Conservation (phyloP, 2,888 invertebrate species). For the Elysia crispata region DNA sequence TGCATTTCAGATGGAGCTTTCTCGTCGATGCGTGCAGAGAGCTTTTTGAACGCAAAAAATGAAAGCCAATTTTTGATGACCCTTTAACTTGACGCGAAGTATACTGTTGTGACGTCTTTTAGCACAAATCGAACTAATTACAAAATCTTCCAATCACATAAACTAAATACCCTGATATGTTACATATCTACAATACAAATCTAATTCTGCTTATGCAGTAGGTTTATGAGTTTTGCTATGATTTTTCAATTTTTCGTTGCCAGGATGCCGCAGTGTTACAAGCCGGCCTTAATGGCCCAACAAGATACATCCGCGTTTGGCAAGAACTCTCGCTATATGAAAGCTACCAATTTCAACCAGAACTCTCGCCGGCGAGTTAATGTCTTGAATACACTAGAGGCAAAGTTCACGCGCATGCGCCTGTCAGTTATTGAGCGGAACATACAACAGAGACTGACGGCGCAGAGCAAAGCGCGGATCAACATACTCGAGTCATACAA, state of each 20-base stretch:
- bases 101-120: too few relatives aligned
- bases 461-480: constrained; percentile 13
- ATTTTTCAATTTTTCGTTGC: neutral
- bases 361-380: constrained; percentile 38
- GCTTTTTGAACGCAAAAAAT: too few relatives aligned
- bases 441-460: neutral
- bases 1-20: too few relatives aligned
- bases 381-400: constrained; percentile 44
- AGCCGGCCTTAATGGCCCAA: constrained; percentile 42
- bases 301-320: constrained; percentile 40
- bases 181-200: neutral
- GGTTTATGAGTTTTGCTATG: too few relatives aligned
- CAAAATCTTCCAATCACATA: too few relatives aligned
- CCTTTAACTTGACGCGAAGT: too few relatives aligned
- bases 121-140: too few relatives aligned
- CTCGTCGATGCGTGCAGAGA: too few relatives aligned
- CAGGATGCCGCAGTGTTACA: constrained; percentile 47
- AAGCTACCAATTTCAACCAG: constrained; percentile 33
- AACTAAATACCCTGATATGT: neutral
- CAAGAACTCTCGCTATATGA: constrained; percentile 46
- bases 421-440: constrained; percentile 21
- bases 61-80: too few relatives aligned
- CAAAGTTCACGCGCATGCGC: constrained; percentile 35
- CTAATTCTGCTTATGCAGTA: neutral
- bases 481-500: constrained; percentile 35